Evolutionary conservation across 1,140 invertebrate species (phyloP).

Genomic region (Drosophila lacteicornis): DNA sequence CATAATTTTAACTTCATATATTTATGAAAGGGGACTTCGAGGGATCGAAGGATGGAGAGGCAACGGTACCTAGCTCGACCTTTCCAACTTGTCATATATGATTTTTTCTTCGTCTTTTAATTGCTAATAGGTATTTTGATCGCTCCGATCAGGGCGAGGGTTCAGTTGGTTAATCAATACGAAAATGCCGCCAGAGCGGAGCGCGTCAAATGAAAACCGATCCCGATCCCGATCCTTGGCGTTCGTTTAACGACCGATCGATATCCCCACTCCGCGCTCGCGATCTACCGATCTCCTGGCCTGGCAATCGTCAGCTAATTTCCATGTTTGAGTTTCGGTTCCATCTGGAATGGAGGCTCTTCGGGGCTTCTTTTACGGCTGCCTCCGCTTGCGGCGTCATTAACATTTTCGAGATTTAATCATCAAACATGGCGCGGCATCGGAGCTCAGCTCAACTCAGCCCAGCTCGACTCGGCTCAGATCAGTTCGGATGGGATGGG

Average conservation of each 20-base stretch:
- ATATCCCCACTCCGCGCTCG: constrained; percentile 5
- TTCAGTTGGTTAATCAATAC: constrained; percentile 56
- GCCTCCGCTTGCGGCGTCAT: constrained; percentile 71
- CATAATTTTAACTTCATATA: constrained; percentile 67
- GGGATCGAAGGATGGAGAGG: constrained; percentile 28
- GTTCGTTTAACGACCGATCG: constrained; percentile 72
- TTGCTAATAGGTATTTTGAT: constrained; percentile 82
- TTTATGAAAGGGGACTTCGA: constrained; percentile 1
- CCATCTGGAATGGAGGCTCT: constrained; percentile 40
- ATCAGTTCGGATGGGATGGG: constrained; percentile 18
- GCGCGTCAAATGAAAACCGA: constrained; percentile 81
- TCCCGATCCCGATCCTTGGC: constrained; percentile 64
- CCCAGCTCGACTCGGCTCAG: constrained; percentile 1
- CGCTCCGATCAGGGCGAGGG: constrained; percentile 37
- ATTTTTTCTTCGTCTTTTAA: constrained; percentile 55
- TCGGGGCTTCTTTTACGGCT: constrained; percentile 63
- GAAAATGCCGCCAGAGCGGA: constrained; percentile 54
- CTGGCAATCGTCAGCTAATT: constrained; percentile 72
- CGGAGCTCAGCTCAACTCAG: constrained; percentile 27
- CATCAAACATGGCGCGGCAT: constrained; percentile 80
- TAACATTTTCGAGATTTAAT: constrained; percentile 83
- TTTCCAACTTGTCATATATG: constrained; percentile 70
- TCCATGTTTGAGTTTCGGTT: constrained; percentile 63
- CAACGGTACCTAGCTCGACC: constrained; percentile 43
- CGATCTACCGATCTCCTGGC: constrained; percentile 6